Conservation (phyloP, 2,888 invertebrate species). For the Rotaria sp. region DNA sequence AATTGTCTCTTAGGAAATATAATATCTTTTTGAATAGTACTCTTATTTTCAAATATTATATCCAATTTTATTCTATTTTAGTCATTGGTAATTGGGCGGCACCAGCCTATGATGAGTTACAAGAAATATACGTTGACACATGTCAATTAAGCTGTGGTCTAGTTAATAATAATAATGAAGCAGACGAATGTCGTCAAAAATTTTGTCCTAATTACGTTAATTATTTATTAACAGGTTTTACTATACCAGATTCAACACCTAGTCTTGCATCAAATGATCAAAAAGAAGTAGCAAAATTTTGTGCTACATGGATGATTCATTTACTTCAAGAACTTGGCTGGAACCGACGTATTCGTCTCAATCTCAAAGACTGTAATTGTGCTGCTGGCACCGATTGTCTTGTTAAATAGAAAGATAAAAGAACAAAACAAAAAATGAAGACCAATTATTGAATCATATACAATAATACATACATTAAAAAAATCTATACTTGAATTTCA, state of each 20-base stretch:
- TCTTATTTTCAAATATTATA: neutral
- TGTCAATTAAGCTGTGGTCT: slow-evolving; percentile 8
- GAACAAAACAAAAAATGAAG: no score
- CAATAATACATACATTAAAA: no score
- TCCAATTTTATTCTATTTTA: neutral
- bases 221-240: neutral
- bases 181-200: neutral
- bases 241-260: neutral
- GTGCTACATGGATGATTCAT: slow-evolving; percentile 12
- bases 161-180: neutral
- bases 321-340: slow-evolving; percentile 7
- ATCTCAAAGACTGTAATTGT: neutral
- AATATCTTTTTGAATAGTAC: neutral
- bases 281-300: neutral
- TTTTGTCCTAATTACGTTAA: neutral
- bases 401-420: neutral
- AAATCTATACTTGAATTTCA: no score
- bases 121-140: slow-evolving; percentile 1
- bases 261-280: neutral
- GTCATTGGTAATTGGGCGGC: neutral
- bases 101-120: neutral
- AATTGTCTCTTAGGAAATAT: neutral
- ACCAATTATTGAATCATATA: no score
- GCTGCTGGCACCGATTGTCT: neutral
- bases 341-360: neutral